These are phyloP conservation scores for Amphibalanus amphitrite DNA, from an alignment of 1,140 invertebrate genomes.

Conservation along the genomic window DNA sequence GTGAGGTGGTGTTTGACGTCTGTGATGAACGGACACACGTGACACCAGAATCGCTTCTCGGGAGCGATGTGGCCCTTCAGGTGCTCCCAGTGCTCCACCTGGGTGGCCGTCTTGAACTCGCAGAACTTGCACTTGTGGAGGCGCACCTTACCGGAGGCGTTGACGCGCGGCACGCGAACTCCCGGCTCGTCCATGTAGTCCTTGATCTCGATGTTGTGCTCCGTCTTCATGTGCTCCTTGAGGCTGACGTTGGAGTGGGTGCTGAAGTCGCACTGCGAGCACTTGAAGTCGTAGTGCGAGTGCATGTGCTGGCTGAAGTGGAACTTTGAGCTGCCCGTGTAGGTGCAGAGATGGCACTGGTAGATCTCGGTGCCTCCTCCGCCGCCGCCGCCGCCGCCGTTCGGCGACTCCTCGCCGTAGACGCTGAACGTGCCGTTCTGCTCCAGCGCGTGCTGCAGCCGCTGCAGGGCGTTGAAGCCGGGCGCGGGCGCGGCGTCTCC, in stretches of 20 bases:
- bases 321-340: constrained; percentile 26
- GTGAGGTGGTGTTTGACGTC: constrained; percentile 98
- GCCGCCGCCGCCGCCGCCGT: constrained; percentile 7
- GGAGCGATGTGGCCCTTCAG: constrained; percentile 73
- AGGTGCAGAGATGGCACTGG: constrained; percentile 26
- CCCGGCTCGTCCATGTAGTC: constrained; percentile 44
- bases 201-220: constrained; percentile 19
- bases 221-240: constrained; percentile 36
- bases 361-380: constrained; percentile 16
- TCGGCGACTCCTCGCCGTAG: constrained; percentile 13
- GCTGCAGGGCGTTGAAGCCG: constrained; percentile 17
- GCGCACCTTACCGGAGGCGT: constrained; percentile 48
- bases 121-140: constrained; percentile 87
- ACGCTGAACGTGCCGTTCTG: constrained; percentile 11
- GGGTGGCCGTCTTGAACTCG: constrained; percentile 44
- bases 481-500: background rate
- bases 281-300: constrained; percentile 29
- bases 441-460: constrained; percentile 19
- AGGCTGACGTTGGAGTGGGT: constrained; percentile 37
- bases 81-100: constrained; percentile 87
- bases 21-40: constrained; percentile 88
- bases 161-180: constrained; percentile 47
- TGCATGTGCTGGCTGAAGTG: constrained; percentile 36
- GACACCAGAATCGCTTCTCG: constrained; percentile 79
- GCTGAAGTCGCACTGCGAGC: constrained; percentile 39